Base-by-base conservation (phyloP, 2,888 invertebrate species). In the Trachelus tabidus region DNA sequence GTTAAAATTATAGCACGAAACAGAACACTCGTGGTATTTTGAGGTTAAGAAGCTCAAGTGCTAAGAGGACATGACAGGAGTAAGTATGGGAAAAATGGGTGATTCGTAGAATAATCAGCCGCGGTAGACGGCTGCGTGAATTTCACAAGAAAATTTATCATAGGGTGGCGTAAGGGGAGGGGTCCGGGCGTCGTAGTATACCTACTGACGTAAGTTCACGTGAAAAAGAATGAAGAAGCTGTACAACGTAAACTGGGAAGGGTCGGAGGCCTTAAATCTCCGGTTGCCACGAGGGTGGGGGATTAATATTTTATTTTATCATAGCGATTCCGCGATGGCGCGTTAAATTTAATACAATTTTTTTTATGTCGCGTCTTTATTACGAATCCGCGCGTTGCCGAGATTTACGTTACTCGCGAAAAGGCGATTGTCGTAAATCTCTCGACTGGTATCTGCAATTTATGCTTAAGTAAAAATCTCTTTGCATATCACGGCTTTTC, bases 251-350 rank as follows among this genome's bases (percentile, higher is more conserved):
- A 37, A 35, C 31, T 6, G 74, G 37, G 30, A 30, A 37, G 34
- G 74, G 30, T 74, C 74, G 34, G 74, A 74, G 34, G 37, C 37
- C 85, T 85, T 87, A 88, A 88, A 88, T 87, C 87, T 86, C 80
- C 80, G 83, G 81, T 80, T 81, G 83, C 85, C 83, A 78, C 85
- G 79, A 76, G 83, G 79, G 56, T 23, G 1, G 86, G 6, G 86
- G 85, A 88, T 89, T 87, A 88, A 87, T 85, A 87, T 88, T 87
- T 89, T 87, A 88, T 88, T 88, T 88, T 86, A 88, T 88, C 88
- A 84, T 85, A 82, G 86, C 84, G 84, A 85, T 84, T 85, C 84
- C 81, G 83, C 82, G 83, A 84, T 79, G 80, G 80, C 80, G 83
- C 88, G 83, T 85, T 85, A 85, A 86, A 82, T 84, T 86, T 86